Base-by-base conservation (phyloP, 2,797 vertebrate genomes). In the Rhinophrynus dorsalis region DNA sequence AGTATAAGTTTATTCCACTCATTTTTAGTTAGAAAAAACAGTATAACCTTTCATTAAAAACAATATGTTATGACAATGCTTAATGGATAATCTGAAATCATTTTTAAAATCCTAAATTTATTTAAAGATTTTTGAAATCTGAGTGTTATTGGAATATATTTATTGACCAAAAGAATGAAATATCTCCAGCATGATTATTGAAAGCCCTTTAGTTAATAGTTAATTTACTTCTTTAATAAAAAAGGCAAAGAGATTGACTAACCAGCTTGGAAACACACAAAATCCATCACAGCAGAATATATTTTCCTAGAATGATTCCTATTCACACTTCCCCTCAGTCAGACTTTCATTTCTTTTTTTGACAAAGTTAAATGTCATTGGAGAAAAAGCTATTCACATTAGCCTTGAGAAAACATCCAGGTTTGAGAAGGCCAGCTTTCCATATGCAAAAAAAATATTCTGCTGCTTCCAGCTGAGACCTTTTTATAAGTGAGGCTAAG, bases 361-460 rank as follows among this genome's bases (percentile, higher is more conserved):
- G 80, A 81, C 81, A 83, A 61, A 80, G 83, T 80, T 78, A 85
- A 84, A 85, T 86, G 82, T 83, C 82, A 80, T 21, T 62, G 68
- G 82, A 84, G 74, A 74, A 81, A 82, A 86, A 61, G 67, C 65
- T 76, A 81, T 88, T 83, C 75, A 44, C 23, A 78, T 86, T 85
- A 85, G 84, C 83, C 81, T 84, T 83, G 76, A 89, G 82, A 78
- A 89, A 86, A 86, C 75, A 82, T 15, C 65, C 37, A 67, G 4
- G 0, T 70, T 68, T 58, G 11, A 68, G 65, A 75, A 78, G 35
- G 47, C 15, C 57, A 81, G 57, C 65, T 74, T 68, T 77, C 76
- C 74, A 29, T 78, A 67, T 63, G 51, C 77, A 80, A 72, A 74
- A 54, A 56, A 27, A 64, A 83, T 76, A 80, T n/a, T 76, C 59